Base-by-base conservation (phyloP, 2,113 vertebrate genomes). In the Anthoscopus minutus region DNA sequence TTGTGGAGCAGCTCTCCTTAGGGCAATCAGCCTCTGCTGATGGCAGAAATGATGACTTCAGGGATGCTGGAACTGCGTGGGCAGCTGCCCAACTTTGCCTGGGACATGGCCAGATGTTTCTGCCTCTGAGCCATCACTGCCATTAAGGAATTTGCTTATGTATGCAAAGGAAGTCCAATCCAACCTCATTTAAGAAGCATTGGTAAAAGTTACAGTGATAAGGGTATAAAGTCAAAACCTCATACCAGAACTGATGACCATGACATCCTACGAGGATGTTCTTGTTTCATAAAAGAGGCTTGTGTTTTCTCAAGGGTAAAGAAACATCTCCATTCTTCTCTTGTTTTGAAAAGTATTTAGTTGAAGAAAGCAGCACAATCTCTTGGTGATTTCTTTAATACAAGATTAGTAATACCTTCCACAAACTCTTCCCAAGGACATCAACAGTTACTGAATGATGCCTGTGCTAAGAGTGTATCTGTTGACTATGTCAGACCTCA, bases 141-240 rank as follows among this genome's bases (percentile, higher is more conserved):
- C 80, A 89, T 37, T 87, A 96, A 92, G 47, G 71, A 88, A 93
- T 88, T 73, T 77, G 73, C 81, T 54, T 71, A 44, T 16, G 48
- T 15, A 13, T 62, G 80, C 77, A 56, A 40, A 82, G 44, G 30
- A 37, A 89, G 17, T 50, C 80, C 54, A 53, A 40, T 6, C 24
- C 13, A 71, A 48, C 61, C 69, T 91, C 91, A 15, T 64, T 70
- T 9, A 31, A 79, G 84, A 86, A 67, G 37, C 5, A 2, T 6
- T 42, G 69, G 21, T 57, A 73, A 45, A 83, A 86, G 57, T 74
- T 91, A 50, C 1, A 62, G 60, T 30, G 40, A 35, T 54, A 24
- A 35, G 64, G 17, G 14, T 44, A 72, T 3, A 3, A 73, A 92
- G 33, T 24, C 25, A 80, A 81, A 73, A 78, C n/a, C 72, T 81